These are phyloP conservation scores for Heliocidaris erythrogramma DNA, from an alignment of 35 echinoderm and acorn worm species.

Conservation along the genomic window DNA sequence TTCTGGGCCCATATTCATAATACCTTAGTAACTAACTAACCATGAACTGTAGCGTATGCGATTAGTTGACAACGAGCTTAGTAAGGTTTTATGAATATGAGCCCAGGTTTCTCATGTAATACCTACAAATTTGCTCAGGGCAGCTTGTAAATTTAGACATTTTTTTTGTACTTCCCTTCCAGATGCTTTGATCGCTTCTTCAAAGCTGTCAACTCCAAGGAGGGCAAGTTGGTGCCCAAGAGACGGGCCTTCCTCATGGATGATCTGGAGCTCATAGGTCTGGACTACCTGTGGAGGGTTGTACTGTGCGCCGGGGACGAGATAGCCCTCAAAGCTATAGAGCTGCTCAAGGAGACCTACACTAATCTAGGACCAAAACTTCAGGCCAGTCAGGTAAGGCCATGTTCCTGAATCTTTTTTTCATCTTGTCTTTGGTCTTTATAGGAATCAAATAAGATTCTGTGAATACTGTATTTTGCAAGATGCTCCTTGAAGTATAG, in stretches of 20 bases:
- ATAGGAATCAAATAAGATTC: no score
- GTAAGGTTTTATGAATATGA: no score
- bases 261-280: slow-evolving; percentile 95
- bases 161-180: neutral
- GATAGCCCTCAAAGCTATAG: slow-evolving; percentile 88
- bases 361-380: slow-evolving; percentile 95
- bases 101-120: no score
- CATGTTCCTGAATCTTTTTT: neutral
- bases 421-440: no score
- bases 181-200: slow-evolving; percentile 98
- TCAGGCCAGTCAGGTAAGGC: slow-evolving; percentile 84
- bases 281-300: slow-evolving; percentile 95
- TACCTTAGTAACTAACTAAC: no score
- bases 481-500: no score
- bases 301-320: slow-evolving; percentile 88
- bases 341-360: slow-evolving; percentile 95
- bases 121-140: no score
- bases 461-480: no score
- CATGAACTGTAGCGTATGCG: no score
- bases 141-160: neutral
- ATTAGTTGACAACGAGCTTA: no score
- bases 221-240: slow-evolving; percentile 92
- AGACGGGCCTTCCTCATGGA: slow-evolving; percentile 93
- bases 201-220: slow-evolving; percentile 97
- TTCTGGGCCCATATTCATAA: no score